Evolutionary conservation across 2,888 invertebrate species (phyloP).

Genomic region (Drosophila percnosoma): DNA sequence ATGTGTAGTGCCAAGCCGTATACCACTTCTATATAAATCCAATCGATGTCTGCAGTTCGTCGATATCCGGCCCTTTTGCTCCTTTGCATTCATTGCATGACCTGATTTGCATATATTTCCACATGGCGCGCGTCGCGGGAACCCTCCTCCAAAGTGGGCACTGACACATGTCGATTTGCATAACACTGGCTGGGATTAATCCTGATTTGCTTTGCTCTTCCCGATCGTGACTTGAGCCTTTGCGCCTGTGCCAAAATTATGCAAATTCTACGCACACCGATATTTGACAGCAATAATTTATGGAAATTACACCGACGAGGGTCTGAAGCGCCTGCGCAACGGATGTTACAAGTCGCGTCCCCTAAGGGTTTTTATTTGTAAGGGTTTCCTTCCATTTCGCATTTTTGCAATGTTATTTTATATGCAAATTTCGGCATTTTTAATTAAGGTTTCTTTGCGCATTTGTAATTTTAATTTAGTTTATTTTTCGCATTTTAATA

Average conservation of each 20-base stretch:
- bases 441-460: slow-evolving; percentile 66
- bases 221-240: background rate
- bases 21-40: slow-evolving; percentile 40
- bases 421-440: slow-evolving; percentile 74
- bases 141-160: slow-evolving; percentile 55
- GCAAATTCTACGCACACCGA: slow-evolving; percentile 65
- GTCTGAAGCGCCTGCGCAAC: slow-evolving; percentile 54
- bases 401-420: slow-evolving; percentile 60
- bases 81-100: slow-evolving; percentile 26
- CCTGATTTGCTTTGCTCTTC: slow-evolving; percentile 34
- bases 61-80: slow-evolving; percentile 44
- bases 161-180: slow-evolving; percentile 82
- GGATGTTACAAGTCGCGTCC: slow-evolving; percentile 66
- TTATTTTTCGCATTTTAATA: slow-evolving; percentile 75
- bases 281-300: slow-evolving; percentile 75
- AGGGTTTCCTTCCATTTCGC: slow-evolving; percentile 54
- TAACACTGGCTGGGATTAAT: slow-evolving; percentile 70
- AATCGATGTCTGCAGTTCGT: slow-evolving; percentile 46
- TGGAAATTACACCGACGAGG: slow-evolving; percentile 70
- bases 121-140: slow-evolving; percentile 65
- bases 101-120: slow-evolving; percentile 73
- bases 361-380: slow-evolving; percentile 22
- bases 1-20: background rate
- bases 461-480: slow-evolving; percentile 67
- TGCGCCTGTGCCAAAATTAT: slow-evolving; percentile 79